phyloP scores from a whole-genome alignment of 2,888 invertebrate genomes.

The Folsomia manolachei region DNA sequence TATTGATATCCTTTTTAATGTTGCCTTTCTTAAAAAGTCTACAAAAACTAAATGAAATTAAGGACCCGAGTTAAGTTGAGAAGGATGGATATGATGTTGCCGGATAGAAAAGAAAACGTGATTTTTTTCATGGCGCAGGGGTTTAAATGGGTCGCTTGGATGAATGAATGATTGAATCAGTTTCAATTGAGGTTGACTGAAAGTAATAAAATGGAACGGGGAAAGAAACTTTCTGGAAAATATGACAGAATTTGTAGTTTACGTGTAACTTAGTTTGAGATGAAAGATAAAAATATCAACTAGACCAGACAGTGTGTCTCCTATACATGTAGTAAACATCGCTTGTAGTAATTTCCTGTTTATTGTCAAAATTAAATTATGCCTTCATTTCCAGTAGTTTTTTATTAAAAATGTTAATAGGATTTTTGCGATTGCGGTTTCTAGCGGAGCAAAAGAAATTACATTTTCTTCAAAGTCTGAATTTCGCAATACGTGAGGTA shows the following conservation, averaged over 20 bases:
- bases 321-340: no score
- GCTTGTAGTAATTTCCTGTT: no score
- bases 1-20: background rate
- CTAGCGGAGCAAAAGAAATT: no score
- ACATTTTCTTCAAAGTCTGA: no score
- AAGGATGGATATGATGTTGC: background rate
- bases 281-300: no score
- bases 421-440: background rate
- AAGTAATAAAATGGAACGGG: background rate
- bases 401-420: background rate
- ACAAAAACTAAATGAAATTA: background rate
- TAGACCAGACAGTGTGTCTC: no score
- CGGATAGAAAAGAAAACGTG: constrained; percentile 6
- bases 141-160: constrained; percentile 2
- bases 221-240: background rate
- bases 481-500: no score
- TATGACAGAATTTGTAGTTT: background rate
- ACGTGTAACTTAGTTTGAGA: background rate
- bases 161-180: constrained; percentile 3
- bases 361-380: background rate
- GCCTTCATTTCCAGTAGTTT: background rate
- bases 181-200: background rate
- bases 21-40: background rate
- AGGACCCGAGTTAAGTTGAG: background rate
- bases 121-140: constrained; percentile 2